These are phyloP conservation scores for Syngnathus acus DNA, from an alignment of 2,797 vertebrate species.

Conservation along the genomic window DNA sequence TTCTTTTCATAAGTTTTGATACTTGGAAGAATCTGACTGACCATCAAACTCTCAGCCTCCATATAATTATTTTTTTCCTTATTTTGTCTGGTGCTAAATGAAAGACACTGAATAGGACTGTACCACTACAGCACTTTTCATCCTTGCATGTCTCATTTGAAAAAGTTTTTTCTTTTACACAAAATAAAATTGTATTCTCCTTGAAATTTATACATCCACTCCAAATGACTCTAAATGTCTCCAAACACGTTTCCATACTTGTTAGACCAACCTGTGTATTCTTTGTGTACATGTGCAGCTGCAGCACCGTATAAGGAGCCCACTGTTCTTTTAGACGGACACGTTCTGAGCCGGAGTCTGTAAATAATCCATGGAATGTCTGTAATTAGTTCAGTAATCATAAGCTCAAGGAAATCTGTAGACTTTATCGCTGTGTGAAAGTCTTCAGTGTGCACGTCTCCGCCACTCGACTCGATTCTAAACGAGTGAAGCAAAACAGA, in stretches of 20 bases:
- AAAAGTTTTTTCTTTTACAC: neutral
- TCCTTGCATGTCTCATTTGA: neutral
- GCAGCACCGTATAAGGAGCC: slow-evolving; percentile 48
- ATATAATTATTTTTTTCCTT: slow-evolving; percentile 33
- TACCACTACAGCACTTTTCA: slow-evolving; percentile 16
- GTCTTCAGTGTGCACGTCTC: slow-evolving; percentile 33
- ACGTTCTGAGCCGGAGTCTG: slow-evolving; percentile 44
- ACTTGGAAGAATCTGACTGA: neutral
- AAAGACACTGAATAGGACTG: slow-evolving; percentile 34
- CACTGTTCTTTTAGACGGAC: slow-evolving; percentile 58
- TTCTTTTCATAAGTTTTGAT: too few species aligned
- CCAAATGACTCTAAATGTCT: too few species aligned
- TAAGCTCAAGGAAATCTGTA: slow-evolving; percentile 67
- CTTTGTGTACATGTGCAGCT: slow-evolving; percentile 31
- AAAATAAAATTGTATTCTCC: neutral
- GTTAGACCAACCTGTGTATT: slow-evolving; percentile 49
- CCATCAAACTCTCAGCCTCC: neutral
- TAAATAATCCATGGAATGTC: slow-evolving; percentile 66
- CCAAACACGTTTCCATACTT: slow-evolving; percentile 18
- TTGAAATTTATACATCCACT: too few species aligned
- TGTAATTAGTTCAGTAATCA: slow-evolving; percentile 71
- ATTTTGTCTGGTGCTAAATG: slow-evolving; percentile 39
- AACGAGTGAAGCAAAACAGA: neutral
- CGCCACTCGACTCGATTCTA: slow-evolving; percentile 12
- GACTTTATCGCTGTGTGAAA: slow-evolving; percentile 52